Base-by-base conservation (phyloP, 2,113 vertebrate species). In the Todiramphus saurophagus region DNA sequence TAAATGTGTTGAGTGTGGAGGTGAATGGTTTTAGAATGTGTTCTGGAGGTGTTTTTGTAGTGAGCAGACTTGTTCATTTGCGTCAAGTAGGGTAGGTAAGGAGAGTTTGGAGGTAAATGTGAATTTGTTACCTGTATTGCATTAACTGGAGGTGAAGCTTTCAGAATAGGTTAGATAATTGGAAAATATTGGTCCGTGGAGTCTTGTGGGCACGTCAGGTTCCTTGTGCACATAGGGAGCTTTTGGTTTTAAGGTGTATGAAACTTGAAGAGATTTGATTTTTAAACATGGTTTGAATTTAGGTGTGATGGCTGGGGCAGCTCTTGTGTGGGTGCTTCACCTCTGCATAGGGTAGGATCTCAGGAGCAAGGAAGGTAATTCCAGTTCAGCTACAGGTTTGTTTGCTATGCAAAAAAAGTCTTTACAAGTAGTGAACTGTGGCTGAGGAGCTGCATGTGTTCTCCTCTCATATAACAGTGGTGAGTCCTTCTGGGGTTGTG, bases 1-100 rank as follows among this genome's bases (percentile, higher is more conserved):
- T 17, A 16, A 16, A 19, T 6, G 7, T 10, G 1, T 5, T 1
- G 13, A 44, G 20, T 3, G 17, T 8, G 58, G 14, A 39, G 20
- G 28, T 28, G 50, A 62, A 35, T 23, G 16, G 13, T 55, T 27
- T 64, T 8, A 11, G 9, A 50, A 46, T 39, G 55, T 7, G 19
- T 80, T 21, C 23, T 74, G 33, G 14, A 37, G 44, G 44, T 7
- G 1, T 37, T 18, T 4, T 21, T 73, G 43, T n/a, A 35, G 43
- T 8, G 5, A 41, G 8, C 31, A 25, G n/a, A 17, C 3, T 13
- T 51, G 33, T 27, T 80, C 7, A 8, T 39, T 77, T 44, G 23
- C 8, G 21, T 28, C 33, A 13, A 14, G 25, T 2, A 13, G 2
- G 51, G 20, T 9, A 31, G 37, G 7, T 55, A 55, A 39, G 3